A percentile compares a stretch with the other conserved stretches of the same genome.
Conservation (phyloP, 2,797 vertebrate species). For the Oryzias sinensis region DNA sequence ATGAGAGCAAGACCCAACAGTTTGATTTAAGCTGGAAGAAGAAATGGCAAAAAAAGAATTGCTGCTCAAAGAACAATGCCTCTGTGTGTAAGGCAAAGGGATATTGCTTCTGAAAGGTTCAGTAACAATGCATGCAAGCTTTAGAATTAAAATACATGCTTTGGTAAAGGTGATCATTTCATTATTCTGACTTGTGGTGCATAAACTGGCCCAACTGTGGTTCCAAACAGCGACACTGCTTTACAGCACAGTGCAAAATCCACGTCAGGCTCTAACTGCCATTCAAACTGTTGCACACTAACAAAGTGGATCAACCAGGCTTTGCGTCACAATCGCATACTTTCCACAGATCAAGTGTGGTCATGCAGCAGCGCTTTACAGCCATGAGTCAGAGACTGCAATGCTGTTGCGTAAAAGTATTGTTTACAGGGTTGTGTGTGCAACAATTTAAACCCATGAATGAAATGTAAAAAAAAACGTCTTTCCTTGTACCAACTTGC, state of each 20-base stretch:
- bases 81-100: too few relatives aligned
- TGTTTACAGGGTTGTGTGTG: slow-evolving; percentile 20
- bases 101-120: too few relatives aligned
- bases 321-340: slow-evolving; percentile 11
- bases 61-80: too few relatives aligned
- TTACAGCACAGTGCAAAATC: slow-evolving; percentile 2
- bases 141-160: neutral
- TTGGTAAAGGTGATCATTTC: neutral
- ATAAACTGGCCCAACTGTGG: neutral
- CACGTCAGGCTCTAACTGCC: neutral
- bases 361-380: slow-evolving; percentile 24
- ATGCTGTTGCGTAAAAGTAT: slow-evolving; percentile 8
- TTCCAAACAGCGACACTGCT: neutral
- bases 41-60: too few relatives aligned
- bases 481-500: neutral
- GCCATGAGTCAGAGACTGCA: slow-evolving; percentile 33
- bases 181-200: neutral
- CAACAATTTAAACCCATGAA: slow-evolving; percentile 11
- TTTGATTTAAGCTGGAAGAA: neutral
- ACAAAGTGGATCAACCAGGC: slow-evolving; percentile 17
- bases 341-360: slow-evolving; percentile 23
- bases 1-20: neutral
- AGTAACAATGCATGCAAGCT: too few relatives aligned
- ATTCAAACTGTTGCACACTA: slow-evolving; percentile 6
- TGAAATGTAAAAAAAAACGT: neutral